Conservation (phyloP, 1,140 invertebrate genomes). For the Aporrectodea caliginosa region DNA sequence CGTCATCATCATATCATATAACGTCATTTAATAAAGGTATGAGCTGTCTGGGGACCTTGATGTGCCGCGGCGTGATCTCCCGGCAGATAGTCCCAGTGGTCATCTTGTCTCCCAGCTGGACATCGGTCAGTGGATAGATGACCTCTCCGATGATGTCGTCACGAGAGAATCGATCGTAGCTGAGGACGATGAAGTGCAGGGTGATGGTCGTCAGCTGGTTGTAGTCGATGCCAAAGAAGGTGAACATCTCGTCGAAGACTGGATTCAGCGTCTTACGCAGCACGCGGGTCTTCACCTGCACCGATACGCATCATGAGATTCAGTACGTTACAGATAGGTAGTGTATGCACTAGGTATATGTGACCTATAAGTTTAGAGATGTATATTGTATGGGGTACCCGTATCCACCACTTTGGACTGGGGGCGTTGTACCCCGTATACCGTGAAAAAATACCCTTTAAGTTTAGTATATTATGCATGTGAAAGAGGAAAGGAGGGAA, state of each 20-base stretch:
- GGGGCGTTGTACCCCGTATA: too few species aligned
- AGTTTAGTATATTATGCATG: too few species aligned
- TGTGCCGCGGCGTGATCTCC: slow-evolving; percentile 48
- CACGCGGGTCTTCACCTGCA: slow-evolving; percentile 69
- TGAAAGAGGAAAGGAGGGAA: too few species aligned
- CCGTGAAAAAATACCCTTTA: too few species aligned
- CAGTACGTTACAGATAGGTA: too few species aligned
- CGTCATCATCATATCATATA: too few species aligned
- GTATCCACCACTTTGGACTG: too few species aligned
- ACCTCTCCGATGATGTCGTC: slow-evolving; percentile 95
- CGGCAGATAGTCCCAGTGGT: slow-evolving; percentile 39
- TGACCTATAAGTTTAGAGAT: too few species aligned
- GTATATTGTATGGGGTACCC: too few species aligned
- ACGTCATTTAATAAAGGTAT: too few species aligned
- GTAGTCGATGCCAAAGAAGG: slow-evolving; percentile 70
- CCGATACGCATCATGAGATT: too few species aligned
- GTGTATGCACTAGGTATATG: too few species aligned
- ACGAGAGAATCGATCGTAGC: slow-evolving; percentile 88
- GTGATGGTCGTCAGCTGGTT: slow-evolving; percentile 70
- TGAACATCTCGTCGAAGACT: slow-evolving; percentile 81
- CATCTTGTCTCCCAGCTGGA: slow-evolving; percentile 45
- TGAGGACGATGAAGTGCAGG: slow-evolving; percentile 87
- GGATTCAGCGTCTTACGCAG: slow-evolving; percentile 80
- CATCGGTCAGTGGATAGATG: slow-evolving; percentile 72
- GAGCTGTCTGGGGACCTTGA: slow-evolving; percentile 47